Percentiles rank a stretch among this genome's conserved stretches.
These are phyloP conservation scores for Lepidocyrtinus sp. DNA, from an alignment of 2,888 invertebrate genomes.

Conservation along the genomic window DNA sequence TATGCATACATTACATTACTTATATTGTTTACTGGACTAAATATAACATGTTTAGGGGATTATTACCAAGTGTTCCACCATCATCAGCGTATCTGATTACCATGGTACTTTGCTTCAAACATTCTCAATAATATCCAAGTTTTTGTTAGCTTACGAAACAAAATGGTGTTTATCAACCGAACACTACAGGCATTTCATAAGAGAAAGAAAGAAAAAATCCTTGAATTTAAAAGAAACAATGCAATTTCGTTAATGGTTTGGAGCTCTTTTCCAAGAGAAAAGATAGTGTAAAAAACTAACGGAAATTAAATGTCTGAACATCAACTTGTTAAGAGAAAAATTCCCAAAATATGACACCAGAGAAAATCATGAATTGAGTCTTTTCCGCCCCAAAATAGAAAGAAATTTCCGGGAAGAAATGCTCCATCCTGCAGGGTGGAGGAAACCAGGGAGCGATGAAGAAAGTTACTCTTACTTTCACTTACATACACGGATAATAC, in stretches of 20 bases:
- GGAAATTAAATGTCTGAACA: no score
- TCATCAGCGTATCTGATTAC: not conserved
- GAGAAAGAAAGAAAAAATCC: no score
- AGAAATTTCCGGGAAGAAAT: no score
- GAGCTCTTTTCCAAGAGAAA: no score
- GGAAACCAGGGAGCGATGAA: not conserved
- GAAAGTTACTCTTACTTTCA: slow-evolving; percentile 19
- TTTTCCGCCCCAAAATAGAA: no score
- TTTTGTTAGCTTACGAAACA: not conserved
- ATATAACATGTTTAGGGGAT: slow-evolving; percentile 22
- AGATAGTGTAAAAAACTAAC: no score
- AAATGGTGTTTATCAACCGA: slow-evolving; percentile 31
- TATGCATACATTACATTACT: not conserved
- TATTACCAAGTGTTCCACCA: slow-evolving; percentile 26
- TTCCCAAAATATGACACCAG: no score
- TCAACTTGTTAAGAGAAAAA: no score
- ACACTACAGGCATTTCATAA: no score
- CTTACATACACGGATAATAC: slow-evolving; percentile 30
- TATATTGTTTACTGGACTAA: not conserved
- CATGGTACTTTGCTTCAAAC: not conserved
- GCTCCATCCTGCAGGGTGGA: not conserved
- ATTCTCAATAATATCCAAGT: slow-evolving; percentile 7
- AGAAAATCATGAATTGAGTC: no score
- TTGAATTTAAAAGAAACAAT: no score
- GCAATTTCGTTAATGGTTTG: no score